Base-by-base conservation (phyloP, 2,888 invertebrate species). In the Heliconius hortense region DNA sequence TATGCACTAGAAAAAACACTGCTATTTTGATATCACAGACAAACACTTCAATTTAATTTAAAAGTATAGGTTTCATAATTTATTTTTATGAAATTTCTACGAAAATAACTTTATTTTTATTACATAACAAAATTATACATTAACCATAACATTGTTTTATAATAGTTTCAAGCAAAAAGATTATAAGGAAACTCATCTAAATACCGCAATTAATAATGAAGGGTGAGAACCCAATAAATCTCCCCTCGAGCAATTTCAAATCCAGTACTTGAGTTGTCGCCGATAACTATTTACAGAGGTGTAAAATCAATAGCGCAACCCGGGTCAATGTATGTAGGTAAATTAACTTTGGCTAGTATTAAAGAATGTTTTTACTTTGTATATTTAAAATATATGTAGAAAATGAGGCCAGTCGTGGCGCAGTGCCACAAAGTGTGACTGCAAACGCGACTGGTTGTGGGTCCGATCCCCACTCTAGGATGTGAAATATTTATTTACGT, bases 241-340 rank as follows among this genome's bases (percentile, higher is more conserved):
- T 72, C 31, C 76, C 62, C 53, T 64, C 18, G 28, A 76, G 39
- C 68, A 69, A 72, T 68, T 73, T 69, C 28, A 56, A 73, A 53
- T 63, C 48, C 18, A 72, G 75, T 48, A 59, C 26, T 60, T 71
- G 10, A 67, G 43, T 28, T 53, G 18, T 69, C 56, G 68, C 39
- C 63, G 48, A 68, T 68, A 63, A 76, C 73, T 73, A 72, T 69
- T 72, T 69, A 76, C 68, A 53, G 68, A 69, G 76, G 62, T 68
- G 56, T 73, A 69, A 76, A 76, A 76, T 76, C 73, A 69, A 76
- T 76, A 76, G 62, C 35, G 26, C 53, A 67, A 73, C 59, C 28
- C 28, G 13, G 26, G 28, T 31, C 73, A 43, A 59, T 39, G 39
- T 66, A 39, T 66, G 24, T 39, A 39, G 64, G 64, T 66, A 66